Conservation (phyloP, 2,888 invertebrate species). For the Rotaria magnacalcarata region DNA sequence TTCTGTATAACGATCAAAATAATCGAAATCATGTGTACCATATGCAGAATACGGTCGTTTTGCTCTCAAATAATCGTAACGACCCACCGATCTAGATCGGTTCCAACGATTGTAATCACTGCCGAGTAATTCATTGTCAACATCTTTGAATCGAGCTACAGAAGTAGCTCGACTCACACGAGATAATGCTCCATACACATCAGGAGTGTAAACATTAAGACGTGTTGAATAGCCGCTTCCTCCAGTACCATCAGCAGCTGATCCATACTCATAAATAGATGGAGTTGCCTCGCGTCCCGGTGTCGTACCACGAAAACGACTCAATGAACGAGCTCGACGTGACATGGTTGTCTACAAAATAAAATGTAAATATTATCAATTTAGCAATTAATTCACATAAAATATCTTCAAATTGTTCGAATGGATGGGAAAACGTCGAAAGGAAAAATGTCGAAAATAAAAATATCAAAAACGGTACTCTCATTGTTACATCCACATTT, state of each 20-base stretch:
- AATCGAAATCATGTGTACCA: constrained; percentile 36
- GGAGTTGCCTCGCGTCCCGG: constrained; percentile 13
- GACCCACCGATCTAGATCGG: neutral
- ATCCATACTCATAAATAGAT: constrained; percentile 28
- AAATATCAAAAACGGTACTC: too few relatives aligned
- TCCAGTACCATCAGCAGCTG: neutral
- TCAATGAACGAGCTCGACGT: constrained; percentile 14
- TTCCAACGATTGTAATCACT: neutral
- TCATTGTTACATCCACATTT: too few relatives aligned
- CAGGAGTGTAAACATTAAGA: neutral
- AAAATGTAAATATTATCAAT: neutral
- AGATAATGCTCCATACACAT: neutral
- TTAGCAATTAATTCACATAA: neutral
- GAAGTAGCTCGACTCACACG: neutral
- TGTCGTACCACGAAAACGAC: neutral
- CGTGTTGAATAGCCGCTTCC: constrained; percentile 24
- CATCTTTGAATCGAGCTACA: constrained; percentile 15
- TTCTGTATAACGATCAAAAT: constrained; percentile 36
- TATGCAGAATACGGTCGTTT: neutral
- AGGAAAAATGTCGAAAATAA: too few relatives aligned
- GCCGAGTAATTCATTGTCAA: neutral
- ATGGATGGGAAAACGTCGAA: too few relatives aligned
- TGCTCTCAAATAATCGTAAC: constrained; percentile 36
- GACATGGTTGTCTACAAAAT: neutral
- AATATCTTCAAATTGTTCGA: neutral